Percentiles rank a stretch among this genome's conserved stretches.
These are phyloP conservation scores for Diploptera punctata DNA, from an alignment of 2,888 invertebrate species.

Conservation along the genomic window DNA sequence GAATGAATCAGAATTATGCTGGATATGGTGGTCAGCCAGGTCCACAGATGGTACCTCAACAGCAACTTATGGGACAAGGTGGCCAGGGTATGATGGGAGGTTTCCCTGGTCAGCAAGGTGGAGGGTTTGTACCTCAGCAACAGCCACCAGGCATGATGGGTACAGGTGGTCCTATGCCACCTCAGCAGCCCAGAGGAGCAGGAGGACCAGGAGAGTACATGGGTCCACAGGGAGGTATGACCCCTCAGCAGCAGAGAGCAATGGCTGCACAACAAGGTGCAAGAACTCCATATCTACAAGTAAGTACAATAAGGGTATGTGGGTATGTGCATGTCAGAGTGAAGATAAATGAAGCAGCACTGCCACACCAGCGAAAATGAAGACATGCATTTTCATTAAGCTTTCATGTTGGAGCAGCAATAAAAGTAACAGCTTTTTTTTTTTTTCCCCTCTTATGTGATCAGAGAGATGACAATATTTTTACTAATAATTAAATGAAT, in stretches of 20 bases:
- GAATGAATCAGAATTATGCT: slow-evolving; percentile 69
- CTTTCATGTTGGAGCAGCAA: too few relatives aligned
- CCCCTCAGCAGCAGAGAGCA: slow-evolving; percentile 60
- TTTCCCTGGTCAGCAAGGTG: slow-evolving; percentile 40
- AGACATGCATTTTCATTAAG: too few relatives aligned
- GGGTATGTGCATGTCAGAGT: too few relatives aligned
- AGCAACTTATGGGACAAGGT: slow-evolving; percentile 55
- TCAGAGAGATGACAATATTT: too few relatives aligned
- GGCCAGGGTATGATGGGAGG: slow-evolving; percentile 48
- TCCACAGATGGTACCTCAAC: slow-evolving; percentile 46
- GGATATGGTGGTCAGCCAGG: slow-evolving; percentile 60
- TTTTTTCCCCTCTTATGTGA: too few relatives aligned
- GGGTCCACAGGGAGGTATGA: slow-evolving; percentile 34
- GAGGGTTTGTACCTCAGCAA: slow-evolving; percentile 41
- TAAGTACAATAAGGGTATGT: slow-evolving; percentile 45
- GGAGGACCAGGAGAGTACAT: slow-evolving; percentile 33
- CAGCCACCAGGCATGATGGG: slow-evolving; percentile 33
- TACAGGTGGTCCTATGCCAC: not conserved
- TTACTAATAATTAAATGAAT: too few relatives aligned
- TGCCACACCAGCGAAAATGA: too few relatives aligned
- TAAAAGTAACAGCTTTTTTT: too few relatives aligned
- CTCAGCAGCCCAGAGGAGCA: slow-evolving; percentile 29
- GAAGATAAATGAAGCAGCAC: too few relatives aligned
- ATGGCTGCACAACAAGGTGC: slow-evolving; percentile 64
- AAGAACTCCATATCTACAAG: slow-evolving; percentile 73